phyloP scores from a whole-genome alignment of 1,140 invertebrate species.

The Samia ricini region DNA sequence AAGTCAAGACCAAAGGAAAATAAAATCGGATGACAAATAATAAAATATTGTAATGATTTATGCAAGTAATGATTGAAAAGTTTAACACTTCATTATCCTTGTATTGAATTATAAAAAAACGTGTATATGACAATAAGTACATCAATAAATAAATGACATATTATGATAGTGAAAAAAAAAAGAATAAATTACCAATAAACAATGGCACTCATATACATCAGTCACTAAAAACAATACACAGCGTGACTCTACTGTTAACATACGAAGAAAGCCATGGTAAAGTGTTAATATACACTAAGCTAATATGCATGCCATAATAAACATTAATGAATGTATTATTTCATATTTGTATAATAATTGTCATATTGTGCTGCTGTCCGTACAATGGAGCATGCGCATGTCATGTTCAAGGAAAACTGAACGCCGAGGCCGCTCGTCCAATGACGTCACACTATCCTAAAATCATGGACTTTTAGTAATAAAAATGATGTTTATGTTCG shows the following conservation, averaged over 20 bases:
- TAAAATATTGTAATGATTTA: too few relatives aligned
- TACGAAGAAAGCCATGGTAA: neutral
- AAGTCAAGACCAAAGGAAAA: too few relatives aligned
- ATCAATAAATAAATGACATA: too few relatives aligned
- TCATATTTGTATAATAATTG: neutral
- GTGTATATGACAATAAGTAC: too few relatives aligned
- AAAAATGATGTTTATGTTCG: too few relatives aligned
- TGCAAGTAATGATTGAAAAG: too few relatives aligned
- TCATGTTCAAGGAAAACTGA: constrained; percentile 40
- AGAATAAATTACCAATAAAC: neutral
- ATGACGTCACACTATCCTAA: constrained; percentile 17
- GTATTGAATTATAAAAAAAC: too few relatives aligned
- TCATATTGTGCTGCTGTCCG: constrained; percentile 15
- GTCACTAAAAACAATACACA: neutral
- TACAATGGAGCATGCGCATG: constrained; percentile 5
- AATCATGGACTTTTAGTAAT: too few relatives aligned
- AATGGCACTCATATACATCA: neutral
- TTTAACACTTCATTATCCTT: too few relatives aligned
- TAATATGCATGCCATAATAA: neutral
- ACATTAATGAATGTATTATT: neutral
- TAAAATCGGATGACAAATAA: too few relatives aligned
- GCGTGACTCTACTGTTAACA: neutral
- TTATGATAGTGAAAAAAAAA: too few relatives aligned
- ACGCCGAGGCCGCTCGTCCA: constrained; percentile 23
- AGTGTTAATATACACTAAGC: neutral